Conservation (phyloP, 2,113 vertebrate genomes). For the Mesitornis unicolor region DNA sequence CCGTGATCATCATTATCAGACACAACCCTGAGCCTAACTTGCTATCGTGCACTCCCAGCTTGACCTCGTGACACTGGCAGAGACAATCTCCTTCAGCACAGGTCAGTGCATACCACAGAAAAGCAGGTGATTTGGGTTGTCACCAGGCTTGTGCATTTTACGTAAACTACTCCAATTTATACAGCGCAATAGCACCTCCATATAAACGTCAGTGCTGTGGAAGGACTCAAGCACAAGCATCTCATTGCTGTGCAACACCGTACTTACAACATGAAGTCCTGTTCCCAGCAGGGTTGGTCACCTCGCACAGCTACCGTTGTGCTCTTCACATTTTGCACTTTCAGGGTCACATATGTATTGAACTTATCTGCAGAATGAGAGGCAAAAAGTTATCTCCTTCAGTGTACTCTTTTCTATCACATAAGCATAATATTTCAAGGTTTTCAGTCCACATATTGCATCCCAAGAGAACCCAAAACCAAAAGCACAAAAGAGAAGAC, state of each 20-base stretch:
- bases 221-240: neutral
- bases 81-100: neutral
- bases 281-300: conserved; percentile 92
- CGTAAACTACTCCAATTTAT: neutral
- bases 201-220: accelerated
- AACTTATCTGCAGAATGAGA: conserved; percentile 84
- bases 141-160: neutral
- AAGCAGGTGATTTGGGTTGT: neutral
- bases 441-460: neutral
- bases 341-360: conserved; percentile 92
- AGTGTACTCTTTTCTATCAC: neutral
- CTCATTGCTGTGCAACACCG: accelerated
- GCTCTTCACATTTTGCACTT: conserved; percentile 98
- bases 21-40: neutral
- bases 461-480: neutral
- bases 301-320: conserved; percentile 90
- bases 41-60: neutral
- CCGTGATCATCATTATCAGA: neutral
- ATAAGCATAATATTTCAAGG: neutral
- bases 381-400: neutral
- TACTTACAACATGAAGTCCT: conserved; percentile 99
- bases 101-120: accelerated
- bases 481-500: neutral
- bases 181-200: neutral
- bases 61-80: too few relatives aligned